Conservation (phyloP, 2,113 vertebrate species). For the Dipodomys merriami region DNA sequence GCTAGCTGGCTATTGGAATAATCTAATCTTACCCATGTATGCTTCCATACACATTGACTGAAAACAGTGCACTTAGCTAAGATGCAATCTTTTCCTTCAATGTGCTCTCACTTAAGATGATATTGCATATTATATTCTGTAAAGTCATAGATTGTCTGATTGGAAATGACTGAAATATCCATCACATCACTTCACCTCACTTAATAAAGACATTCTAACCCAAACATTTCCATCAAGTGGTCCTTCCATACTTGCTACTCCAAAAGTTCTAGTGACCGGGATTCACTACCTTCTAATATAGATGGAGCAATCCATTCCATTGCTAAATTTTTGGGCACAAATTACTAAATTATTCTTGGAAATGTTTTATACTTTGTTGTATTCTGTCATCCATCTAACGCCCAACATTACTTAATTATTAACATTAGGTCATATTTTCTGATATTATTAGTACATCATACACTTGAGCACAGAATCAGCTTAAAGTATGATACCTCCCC, state of each 20-base stretch:
- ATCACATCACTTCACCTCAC: not conserved
- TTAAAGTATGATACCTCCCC: not conserved
- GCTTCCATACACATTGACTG: not conserved
- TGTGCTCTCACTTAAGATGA: not conserved
- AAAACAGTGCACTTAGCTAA: not conserved
- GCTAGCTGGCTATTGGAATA: not conserved
- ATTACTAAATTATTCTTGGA: not conserved
- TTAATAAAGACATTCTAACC: constrained; percentile 37
- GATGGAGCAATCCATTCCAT: not conserved
- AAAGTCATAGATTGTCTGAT: not conserved
- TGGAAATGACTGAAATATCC: constrained; percentile 4
- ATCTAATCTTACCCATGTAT: not conserved
- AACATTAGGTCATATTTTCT: not conserved
- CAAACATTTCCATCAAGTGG: constrained; percentile 13
- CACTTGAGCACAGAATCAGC: not conserved
- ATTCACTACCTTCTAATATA: not conserved
- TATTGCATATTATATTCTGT: not conserved
- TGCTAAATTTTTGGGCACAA: not conserved
- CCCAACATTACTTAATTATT: not conserved
- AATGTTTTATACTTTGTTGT: not conserved
- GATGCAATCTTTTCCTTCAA: not conserved
- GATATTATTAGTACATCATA: not conserved
- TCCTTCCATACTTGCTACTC: not conserved
- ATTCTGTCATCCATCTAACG: not conserved
- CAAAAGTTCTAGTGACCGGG: not conserved